Conservation (phyloP, 2,797 vertebrate genomes). For the Xiphorhynchus erythropygius region DNA sequence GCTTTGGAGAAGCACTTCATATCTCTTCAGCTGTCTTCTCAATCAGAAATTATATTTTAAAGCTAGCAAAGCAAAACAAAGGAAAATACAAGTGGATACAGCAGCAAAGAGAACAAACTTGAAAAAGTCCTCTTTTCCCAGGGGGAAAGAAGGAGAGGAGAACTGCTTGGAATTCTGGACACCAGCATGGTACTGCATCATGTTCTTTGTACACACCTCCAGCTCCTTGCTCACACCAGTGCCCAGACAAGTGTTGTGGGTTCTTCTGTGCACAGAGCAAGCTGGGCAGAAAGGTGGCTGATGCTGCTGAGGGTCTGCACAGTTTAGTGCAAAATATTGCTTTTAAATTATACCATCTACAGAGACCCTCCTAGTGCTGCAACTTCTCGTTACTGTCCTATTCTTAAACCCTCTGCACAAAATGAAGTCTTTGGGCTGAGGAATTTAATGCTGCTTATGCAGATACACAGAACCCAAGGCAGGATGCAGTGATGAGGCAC, state of each 20-base stretch:
- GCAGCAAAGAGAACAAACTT: neutral
- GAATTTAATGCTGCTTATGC: neutral
- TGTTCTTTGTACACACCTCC: neutral
- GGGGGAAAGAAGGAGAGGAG: neutral
- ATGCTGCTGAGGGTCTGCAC: neutral
- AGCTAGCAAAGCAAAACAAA: neutral
- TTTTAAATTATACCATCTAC: neutral
- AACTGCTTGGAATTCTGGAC: neutral
- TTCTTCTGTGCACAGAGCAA: neutral
- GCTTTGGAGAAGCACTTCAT: neutral
- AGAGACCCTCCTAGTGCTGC: neutral
- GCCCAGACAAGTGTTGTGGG: rapidly evolving
- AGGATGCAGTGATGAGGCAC: neutral
- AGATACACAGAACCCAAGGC: neutral
- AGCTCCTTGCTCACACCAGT: neutral
- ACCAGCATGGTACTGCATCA: neutral
- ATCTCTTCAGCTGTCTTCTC: neutral
- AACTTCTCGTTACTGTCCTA: neutral
- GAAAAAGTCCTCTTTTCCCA: neutral
- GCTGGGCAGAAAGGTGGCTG: neutral
- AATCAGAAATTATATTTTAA: neutral
- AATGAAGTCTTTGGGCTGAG: neutral
- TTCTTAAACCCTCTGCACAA: neutral
- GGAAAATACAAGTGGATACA: neutral
- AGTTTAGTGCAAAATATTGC: neutral